Conservation (phyloP, 2,888 invertebrate species). For the Orchestes rusci region DNA sequence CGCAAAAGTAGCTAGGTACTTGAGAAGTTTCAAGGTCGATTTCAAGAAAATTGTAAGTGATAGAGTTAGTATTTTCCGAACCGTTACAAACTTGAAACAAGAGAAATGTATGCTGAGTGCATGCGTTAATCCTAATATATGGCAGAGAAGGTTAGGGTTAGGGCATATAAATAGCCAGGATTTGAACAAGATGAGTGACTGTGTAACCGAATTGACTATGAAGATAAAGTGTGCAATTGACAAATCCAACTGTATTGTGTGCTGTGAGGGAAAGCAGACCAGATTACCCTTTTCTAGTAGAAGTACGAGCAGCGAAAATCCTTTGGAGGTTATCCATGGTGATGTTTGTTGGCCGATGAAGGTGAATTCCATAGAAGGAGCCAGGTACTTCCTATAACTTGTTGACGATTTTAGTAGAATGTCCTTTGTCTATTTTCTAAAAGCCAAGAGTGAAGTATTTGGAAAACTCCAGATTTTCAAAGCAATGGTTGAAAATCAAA, state of each 20-base stretch:
- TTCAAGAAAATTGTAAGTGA: no score
- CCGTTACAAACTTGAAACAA: no score
- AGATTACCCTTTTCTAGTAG: slow-evolving; percentile 29
- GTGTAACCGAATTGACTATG: slow-evolving; percentile 1
- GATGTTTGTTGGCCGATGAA: slow-evolving; percentile 28
- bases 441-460: slow-evolving; percentile 30
- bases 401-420: slow-evolving; percentile 17
- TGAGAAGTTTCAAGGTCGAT: no score
- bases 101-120: not conserved
- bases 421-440: slow-evolving; percentile 24
- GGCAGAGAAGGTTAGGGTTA: not conserved
- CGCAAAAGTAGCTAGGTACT: no score
- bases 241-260: slow-evolving; percentile 12
- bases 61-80: no score
- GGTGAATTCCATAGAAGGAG: slow-evolving; percentile 17
- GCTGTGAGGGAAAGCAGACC: slow-evolving; percentile 31
- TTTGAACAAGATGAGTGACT: not conserved
- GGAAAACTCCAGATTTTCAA: slow-evolving; percentile 30
- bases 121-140: not conserved
- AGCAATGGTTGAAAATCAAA: slow-evolving; percentile 30
- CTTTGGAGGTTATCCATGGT: slow-evolving; percentile 30
- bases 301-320: slow-evolving; percentile 21
- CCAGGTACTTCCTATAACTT: slow-evolving; percentile 17
- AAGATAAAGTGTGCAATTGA: not conserved
- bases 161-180: slow-evolving; percentile 1